These are phyloP conservation scores for Athalia circularis DNA, from an alignment of 2,888 invertebrate genomes.

Conservation along the genomic window DNA sequence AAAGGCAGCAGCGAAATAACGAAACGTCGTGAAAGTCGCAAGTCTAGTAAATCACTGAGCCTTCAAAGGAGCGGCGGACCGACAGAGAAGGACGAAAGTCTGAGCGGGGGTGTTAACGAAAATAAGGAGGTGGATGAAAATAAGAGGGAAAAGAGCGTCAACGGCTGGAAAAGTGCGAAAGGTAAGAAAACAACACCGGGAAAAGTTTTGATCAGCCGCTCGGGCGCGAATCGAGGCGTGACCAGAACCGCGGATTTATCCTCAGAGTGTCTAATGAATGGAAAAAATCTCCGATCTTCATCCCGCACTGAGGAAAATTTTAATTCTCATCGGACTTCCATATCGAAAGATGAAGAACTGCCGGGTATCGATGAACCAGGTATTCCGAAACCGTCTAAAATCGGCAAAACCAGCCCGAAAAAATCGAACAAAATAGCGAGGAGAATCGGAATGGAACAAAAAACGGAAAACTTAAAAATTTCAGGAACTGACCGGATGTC, in stretches of 20 bases:
- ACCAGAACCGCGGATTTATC: slow-evolving; percentile 23
- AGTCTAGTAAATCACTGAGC: slow-evolving; percentile 26
- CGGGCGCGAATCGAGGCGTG: not conserved
- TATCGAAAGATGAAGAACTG: slow-evolving; percentile 17
- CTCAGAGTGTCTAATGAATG: slow-evolving; percentile 1
- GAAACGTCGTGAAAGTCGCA: not conserved
- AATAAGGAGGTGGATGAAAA: not conserved
- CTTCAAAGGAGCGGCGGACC: not conserved
- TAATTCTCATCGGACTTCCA: slow-evolving; percentile 20
- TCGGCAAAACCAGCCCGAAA: not conserved
- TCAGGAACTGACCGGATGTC: too few relatives aligned
- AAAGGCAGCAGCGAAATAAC: slow-evolving; percentile 3
- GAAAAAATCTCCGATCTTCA: slow-evolving; percentile 20
- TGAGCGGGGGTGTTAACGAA: not conserved
- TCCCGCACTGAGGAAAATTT: slow-evolving; percentile 13
- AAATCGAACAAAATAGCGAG: not conserved
- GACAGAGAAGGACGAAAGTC: slow-evolving; percentile 1
- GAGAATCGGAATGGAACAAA: not conserved
- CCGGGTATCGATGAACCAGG: not conserved
- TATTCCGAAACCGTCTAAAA: not conserved
- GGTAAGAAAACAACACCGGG: slow-evolving; percentile 10
- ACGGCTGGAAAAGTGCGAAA: slow-evolving; percentile 18
- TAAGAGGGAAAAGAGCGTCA: not conserved
- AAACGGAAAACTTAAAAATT: not conserved
- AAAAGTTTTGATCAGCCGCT: slow-evolving; percentile 16